Percentiles rank a stretch among this genome's conserved stretches.
Evolutionary conservation across 2,113 vertebrate species (phyloP).

Genomic region (Mionectes macconnelli): DNA sequence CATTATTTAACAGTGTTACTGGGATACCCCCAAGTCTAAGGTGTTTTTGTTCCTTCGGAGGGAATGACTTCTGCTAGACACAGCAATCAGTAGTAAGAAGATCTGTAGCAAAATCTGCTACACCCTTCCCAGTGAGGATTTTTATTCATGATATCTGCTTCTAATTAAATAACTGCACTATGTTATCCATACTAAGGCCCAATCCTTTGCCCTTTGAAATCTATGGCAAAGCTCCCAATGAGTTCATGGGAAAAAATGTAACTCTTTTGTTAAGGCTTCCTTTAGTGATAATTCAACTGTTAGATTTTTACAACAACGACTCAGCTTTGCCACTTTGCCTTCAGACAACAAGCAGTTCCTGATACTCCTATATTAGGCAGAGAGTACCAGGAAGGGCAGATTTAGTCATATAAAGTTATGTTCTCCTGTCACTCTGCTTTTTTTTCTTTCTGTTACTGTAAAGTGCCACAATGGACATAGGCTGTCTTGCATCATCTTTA

Average conservation of each 20-base stretch:
- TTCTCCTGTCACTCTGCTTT: background rate
- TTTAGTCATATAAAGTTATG: background rate
- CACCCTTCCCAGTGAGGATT: background rate
- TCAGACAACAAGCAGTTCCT: background rate
- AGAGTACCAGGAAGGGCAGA: background rate
- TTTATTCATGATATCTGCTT: constrained; percentile 25
- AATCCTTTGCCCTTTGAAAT: background rate
- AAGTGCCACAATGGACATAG: background rate
- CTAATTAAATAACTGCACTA: constrained; percentile 35
- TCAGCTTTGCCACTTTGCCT: background rate
- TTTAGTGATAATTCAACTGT: background rate
- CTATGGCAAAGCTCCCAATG: constrained; percentile 16
- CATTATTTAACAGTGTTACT: background rate
- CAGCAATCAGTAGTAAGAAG: background rate
- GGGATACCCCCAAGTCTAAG: background rate
- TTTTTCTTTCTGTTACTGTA: background rate
- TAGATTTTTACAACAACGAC: background rate
- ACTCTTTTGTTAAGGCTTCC: background rate
- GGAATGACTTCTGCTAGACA: background rate
- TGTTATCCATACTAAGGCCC: background rate
- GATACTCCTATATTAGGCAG: background rate
- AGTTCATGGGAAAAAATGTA: background rate
- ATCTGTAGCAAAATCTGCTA: background rate
- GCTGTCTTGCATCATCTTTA: background rate
- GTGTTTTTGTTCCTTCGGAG: background rate